Evolutionary conservation across 1,140 invertebrate genomes (phyloP), one percentile per base, ranked within the genome.

Genomic region (Drosophila burlai): DNA sequence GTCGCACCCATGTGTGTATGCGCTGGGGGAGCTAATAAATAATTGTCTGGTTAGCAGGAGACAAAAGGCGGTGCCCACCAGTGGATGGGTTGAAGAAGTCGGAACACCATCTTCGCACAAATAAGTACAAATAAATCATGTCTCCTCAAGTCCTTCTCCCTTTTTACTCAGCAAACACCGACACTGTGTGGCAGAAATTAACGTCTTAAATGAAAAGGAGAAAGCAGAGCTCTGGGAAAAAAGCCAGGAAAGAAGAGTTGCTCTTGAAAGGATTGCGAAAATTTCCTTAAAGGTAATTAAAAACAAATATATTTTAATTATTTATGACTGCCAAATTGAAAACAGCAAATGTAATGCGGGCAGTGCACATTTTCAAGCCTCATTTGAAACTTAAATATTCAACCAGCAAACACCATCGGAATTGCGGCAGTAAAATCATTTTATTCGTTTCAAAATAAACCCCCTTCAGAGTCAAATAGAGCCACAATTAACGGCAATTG

Each of bases 91-190:
- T 81, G 77, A 64, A 69, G 68, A 69, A 80, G 42, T 80, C 62
- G 62, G 42, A 64, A 61, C 78, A 69, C 63, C 74, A 76, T 74
- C 77, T 43, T 64, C 43, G 67, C 71, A 80, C 71, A 87, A 86
- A 87, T 87, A 83, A 83, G 84, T 74, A 59, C 68, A 74, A 69
- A 86, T 86, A 86, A 86, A 86, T 86, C 83, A 86, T 87, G 83
- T 18, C 38, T 31, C 11, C 67, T 18, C 31, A 21, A 29, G 36
- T 10, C n/a, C 5, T 65, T n/a, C 8, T 21, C 31, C 24, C 8
- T 1, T 6, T 54, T 54, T 16, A 7, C 29, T 45, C 15, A 3
- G 24, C 38, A 38, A 46, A 59, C 58, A 65, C 71, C 29, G 62
- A 83, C 66, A 77, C 64, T 87, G 60, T 58, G 52, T 54, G 76